phyloP scores from a whole-genome alignment of 2,797 vertebrate genomes.

The Gambelia wislizenii region DNA sequence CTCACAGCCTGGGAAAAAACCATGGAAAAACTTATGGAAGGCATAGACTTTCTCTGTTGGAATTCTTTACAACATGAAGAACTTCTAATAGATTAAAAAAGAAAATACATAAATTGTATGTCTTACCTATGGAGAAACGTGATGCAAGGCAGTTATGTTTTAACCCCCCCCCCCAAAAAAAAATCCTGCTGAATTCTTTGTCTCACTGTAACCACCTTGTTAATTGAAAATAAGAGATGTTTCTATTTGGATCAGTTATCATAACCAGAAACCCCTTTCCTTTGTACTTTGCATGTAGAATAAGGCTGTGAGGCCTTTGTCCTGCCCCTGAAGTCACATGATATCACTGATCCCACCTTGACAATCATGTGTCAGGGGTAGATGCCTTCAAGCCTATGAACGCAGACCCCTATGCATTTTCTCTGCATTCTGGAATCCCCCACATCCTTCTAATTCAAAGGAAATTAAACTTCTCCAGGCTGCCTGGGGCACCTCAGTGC shows the following conservation, averaged over 20 bases:
- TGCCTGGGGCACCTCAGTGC: not conserved
- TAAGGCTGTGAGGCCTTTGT: not conserved
- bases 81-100: not conserved
- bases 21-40: too few relatives aligned
- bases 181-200: constrained; percentile 8
- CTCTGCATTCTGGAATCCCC: not conserved
- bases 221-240: not conserved
- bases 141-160: constrained; percentile 2
- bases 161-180: too few relatives aligned
- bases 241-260: not conserved
- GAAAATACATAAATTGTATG: not conserved
- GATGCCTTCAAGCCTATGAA: not conserved
- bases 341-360: not conserved
- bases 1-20: too few relatives aligned
- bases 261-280: not conserved
- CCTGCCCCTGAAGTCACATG: not conserved
- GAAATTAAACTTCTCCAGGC: not conserved
- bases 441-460: not conserved
- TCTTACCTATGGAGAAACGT: not conserved
- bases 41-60: not conserved
- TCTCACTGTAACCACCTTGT: not conserved
- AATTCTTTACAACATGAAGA: not conserved
- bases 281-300: not conserved
- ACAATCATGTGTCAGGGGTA: not conserved
- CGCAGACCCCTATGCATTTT: not conserved